Percentiles rank a stretch among this genome's conserved stretches.
phyloP scores from a whole-genome alignment of 2,888 invertebrate genomes.

The Dione vanillae region DNA sequence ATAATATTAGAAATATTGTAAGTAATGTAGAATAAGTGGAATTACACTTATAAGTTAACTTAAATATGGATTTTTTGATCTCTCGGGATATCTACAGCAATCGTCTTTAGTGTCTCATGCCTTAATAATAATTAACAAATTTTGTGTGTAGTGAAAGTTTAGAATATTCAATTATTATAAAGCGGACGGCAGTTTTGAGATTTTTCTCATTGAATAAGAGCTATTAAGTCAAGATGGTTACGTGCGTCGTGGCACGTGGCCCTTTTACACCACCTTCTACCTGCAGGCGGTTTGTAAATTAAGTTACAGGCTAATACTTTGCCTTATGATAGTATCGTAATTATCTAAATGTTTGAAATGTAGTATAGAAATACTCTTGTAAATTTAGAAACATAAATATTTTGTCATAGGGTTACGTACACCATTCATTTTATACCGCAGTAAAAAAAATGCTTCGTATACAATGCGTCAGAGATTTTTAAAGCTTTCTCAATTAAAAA shows the following conservation, averaged over 20 bases:
- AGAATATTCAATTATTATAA: conserved; percentile 4
- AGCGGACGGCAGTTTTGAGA: not conserved
- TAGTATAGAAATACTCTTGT: not conserved
- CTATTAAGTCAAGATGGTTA: conserved; percentile 7
- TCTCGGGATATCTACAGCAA: not conserved
- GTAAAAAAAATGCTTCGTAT: no score
- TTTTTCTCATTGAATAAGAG: conserved; percentile 13
- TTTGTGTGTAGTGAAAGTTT: conserved; percentile 8
- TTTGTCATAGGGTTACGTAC: no score
- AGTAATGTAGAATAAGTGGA: not conserved
- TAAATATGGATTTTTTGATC: no score
- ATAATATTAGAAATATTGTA: no score
- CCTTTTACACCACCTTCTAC: not conserved
- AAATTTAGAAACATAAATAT: no score
- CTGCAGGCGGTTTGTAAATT: not conserved
- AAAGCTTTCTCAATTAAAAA: conserved; percentile 10
- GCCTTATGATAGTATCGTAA: not conserved
- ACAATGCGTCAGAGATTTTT: not conserved
- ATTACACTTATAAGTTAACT: not conserved
- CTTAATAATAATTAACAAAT: not conserved
- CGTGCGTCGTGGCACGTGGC: conserved; percentile 9
- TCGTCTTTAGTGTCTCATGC: not conserved
- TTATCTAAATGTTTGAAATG: not conserved
- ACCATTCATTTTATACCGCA: no score
- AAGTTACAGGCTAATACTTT: not conserved